Percentiles rank a stretch among this genome's conserved stretches.
Conservation (phyloP, 2,113 vertebrate species). For the Hassar affinis region DNA sequence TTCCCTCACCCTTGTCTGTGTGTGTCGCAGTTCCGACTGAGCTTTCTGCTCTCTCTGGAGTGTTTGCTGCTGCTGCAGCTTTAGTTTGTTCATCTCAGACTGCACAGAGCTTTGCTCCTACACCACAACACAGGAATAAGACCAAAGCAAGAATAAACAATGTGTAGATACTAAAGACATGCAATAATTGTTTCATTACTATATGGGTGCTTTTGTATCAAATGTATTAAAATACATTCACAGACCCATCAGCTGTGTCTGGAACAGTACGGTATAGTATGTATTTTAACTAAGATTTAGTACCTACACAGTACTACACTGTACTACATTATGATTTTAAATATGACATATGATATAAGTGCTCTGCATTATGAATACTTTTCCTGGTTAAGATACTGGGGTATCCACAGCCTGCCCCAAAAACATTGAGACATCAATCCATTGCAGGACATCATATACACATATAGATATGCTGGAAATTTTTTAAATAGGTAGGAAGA, state of each 20-base stretch:
- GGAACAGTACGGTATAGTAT: neutral
- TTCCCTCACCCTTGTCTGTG: constrained; percentile 36
- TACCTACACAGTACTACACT: neutral
- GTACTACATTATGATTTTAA: no score
- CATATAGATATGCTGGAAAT: no score
- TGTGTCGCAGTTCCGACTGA: constrained; percentile 28
- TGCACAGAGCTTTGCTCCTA: constrained; percentile 70
- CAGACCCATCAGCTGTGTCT: neutral
- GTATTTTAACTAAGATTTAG: neutral
- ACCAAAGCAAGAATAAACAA: neutral
- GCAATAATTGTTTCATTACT: neutral
- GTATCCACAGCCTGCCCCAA: neutral
- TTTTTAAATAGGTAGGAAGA: no score
- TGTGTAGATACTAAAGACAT: neutral
- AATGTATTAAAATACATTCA: neutral
- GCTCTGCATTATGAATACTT: neutral
- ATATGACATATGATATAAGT: no score
- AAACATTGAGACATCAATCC: no score
- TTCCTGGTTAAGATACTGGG: neutral
- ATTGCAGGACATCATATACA: no score
- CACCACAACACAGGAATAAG: constrained; percentile 8
- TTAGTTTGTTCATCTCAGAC: constrained; percentile 62
- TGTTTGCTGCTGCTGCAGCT: constrained; percentile 39
- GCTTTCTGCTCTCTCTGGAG: constrained; percentile 45
- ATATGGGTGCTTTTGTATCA: neutral